phyloP scores from a whole-genome alignment of 2,113 vertebrate genomes.

The Amphilophus citrinellus region DNA sequence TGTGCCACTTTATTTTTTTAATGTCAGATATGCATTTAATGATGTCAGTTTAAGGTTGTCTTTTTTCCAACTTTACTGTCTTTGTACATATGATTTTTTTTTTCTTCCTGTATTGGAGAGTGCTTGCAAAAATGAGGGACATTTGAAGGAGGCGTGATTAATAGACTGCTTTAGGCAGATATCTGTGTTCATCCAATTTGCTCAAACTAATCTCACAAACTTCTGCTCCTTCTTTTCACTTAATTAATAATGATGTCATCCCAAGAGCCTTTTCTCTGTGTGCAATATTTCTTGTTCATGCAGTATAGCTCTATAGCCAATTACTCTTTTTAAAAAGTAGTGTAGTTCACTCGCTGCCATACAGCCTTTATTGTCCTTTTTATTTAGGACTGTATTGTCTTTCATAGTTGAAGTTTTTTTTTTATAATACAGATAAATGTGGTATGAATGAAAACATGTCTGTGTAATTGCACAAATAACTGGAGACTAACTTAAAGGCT shows the following conservation, averaged over 20 bases:
- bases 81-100: slow-evolving; percentile 28
- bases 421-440: slow-evolving; percentile 48
- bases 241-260: slow-evolving; percentile 75
- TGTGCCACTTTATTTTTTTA: slow-evolving; percentile 17
- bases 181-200: slow-evolving; percentile 21
- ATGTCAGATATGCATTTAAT: slow-evolving; percentile 53
- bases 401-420: slow-evolving; percentile 26
- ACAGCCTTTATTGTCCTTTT: slow-evolving; percentile 48
- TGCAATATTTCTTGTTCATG: slow-evolving; percentile 68
- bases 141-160: not conserved
- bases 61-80: not conserved
- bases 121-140: slow-evolving; percentile 15
- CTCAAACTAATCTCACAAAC: slow-evolving; percentile 29
- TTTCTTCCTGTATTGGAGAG: slow-evolving; percentile 1
- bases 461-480: slow-evolving; percentile 58
- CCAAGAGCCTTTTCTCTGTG: slow-evolving; percentile 65
- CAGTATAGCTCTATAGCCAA: slow-evolving; percentile 49
- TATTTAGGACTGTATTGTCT: slow-evolving; percentile 40
- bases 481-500: slow-evolving; percentile 73
- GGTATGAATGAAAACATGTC: slow-evolving; percentile 61
- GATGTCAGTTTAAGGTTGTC: slow-evolving; percentile 60
- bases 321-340: slow-evolving; percentile 30
- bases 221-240: slow-evolving; percentile 48
- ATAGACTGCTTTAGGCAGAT: slow-evolving; percentile 20
- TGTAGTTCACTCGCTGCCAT: slow-evolving; percentile 53